phyloP scores from a whole-genome alignment of 2,113 vertebrate genomes.

The Oreochromis spilurus region DNA sequence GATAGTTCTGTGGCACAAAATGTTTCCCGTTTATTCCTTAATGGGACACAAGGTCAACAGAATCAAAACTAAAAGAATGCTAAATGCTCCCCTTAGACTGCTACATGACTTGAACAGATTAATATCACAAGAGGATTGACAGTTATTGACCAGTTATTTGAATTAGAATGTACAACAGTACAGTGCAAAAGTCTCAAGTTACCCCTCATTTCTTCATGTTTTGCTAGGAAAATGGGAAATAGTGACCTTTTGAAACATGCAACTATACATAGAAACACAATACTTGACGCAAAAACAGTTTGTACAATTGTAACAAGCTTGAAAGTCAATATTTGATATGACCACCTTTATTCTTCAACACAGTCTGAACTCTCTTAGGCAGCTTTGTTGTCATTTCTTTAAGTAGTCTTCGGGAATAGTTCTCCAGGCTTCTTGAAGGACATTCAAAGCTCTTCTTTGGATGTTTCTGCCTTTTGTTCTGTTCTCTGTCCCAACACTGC shows the following conservation, averaged over 20 bases:
- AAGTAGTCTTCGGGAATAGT: not conserved
- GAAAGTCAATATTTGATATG: not conserved
- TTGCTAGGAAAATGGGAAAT: not conserved
- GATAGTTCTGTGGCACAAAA: not conserved
- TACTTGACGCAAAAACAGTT: not conserved
- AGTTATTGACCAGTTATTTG: not conserved
- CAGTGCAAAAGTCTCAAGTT: not conserved
- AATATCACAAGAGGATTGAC: not conserved
- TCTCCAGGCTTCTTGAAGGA: not conserved
- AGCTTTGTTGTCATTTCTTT: not conserved
- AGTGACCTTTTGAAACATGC: not conserved
- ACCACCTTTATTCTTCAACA: not conserved
- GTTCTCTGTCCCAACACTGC: not conserved
- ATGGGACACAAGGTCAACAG: not conserved
- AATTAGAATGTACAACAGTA: not conserved
- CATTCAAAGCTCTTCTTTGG: not conserved
- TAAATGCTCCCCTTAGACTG: not conserved
- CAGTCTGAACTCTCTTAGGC: not conserved
- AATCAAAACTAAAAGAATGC: not conserved
- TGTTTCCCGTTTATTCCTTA: not conserved
- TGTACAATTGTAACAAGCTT: not conserved
- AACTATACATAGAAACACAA: not conserved
- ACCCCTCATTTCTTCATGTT: not conserved
- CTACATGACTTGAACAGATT: not conserved
- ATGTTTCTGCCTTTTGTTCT: not conserved